A percentile compares a stretch with the other conserved stretches of the same genome.
Evolutionary conservation across 2,797 vertebrate species (phyloP).

Genomic region (Melanotaenia trifasciata): DNA sequence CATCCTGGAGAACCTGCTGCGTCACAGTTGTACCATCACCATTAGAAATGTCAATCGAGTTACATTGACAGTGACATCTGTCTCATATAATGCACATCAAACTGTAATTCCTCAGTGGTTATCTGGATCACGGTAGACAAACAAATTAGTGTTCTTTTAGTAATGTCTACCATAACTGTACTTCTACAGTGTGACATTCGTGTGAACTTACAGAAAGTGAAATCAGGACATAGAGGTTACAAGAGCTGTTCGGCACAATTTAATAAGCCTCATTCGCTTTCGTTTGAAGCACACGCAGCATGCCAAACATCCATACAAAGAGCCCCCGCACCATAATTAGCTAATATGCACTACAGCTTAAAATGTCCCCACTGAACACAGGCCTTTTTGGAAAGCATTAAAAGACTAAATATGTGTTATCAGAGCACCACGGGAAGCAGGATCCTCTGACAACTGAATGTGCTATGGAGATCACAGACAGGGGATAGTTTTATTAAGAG

Average conservation of each 20-base stretch:
- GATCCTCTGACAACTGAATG: constrained; percentile 66
- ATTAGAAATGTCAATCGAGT: constrained; percentile 7
- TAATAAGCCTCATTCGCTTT: constrained; percentile 75
- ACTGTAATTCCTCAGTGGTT: constrained; percentile 8
- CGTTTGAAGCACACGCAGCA: constrained; percentile 71
- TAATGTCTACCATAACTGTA: constrained; percentile 12
- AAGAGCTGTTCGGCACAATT: constrained; percentile 62
- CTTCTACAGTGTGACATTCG: constrained; percentile 45
- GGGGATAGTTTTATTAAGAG: constrained; percentile 62
- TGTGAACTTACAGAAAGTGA: constrained; percentile 61
- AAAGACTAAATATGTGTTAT: constrained; percentile 76
- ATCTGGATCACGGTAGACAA: constrained; percentile 16
- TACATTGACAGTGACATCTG: constrained; percentile 9
- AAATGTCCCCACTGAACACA: constrained; percentile 72
- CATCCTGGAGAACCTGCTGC: constrained; percentile 3
- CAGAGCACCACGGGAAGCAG: constrained; percentile 69
- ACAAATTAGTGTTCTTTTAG: constrained; percentile 25
- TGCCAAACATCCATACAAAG: constrained; percentile 71
- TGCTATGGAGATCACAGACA: constrained; percentile 72
- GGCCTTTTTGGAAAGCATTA: constrained; percentile 62
- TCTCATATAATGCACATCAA: constrained; percentile 6
- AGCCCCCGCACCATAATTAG: constrained; percentile 76
- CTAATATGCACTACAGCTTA: constrained; percentile 70
- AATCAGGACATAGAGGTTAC: constrained; percentile 65
- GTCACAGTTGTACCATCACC: neutral